Conservation (phyloP, 2,113 vertebrate genomes). For the Turnix velox region DNA sequence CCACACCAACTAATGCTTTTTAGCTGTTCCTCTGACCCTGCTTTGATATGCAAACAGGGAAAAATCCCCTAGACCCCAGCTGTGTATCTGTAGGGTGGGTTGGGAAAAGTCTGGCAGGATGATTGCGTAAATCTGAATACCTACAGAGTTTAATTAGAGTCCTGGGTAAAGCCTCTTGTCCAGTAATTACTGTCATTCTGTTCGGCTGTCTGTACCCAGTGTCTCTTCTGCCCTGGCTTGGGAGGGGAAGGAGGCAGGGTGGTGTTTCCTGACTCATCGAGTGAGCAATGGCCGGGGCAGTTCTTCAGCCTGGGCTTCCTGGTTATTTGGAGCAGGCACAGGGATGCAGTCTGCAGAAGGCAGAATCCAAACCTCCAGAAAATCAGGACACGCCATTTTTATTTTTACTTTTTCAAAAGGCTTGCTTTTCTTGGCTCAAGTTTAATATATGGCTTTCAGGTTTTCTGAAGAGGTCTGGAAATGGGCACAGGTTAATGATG, state of each 20-base stretch:
- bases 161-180: background rate
- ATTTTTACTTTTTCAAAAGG: no score
- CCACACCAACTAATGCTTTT: background rate
- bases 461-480: background rate
- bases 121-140: background rate
- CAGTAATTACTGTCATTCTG: background rate
- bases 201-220: background rate
- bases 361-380: background rate
- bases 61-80: background rate
- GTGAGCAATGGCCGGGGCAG: background rate
- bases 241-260: background rate
- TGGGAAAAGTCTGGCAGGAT: background rate
- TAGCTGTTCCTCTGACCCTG: background rate
- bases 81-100: background rate
- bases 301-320: background rate
- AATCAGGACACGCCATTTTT: fast-evolving
- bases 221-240: background rate
- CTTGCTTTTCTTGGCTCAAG: background rate
- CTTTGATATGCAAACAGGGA: background rate
- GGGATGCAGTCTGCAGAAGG: background rate
- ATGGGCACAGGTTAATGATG: background rate
- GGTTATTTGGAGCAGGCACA: background rate
- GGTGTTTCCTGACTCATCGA: background rate
- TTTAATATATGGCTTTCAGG: background rate
- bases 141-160: background rate